phyloP scores from a whole-genome alignment of 2,113 vertebrate species.

The Cettia cetti region DNA sequence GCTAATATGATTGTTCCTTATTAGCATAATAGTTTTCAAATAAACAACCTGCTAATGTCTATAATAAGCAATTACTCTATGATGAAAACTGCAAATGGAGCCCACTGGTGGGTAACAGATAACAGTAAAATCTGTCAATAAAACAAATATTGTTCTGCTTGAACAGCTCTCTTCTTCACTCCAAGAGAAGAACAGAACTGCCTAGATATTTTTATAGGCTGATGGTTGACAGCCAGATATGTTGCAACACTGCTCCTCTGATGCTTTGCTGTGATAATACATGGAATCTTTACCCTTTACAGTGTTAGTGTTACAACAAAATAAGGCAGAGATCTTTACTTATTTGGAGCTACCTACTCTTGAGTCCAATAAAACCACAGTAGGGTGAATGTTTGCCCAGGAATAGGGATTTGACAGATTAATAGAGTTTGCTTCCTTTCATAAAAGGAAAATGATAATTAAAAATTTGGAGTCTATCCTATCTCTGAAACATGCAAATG shows the following conservation, averaged over 20 bases:
- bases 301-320: neutral
- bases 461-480: neutral
- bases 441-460: neutral
- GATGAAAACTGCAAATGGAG: constrained; percentile 43
- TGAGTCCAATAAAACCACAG: neutral
- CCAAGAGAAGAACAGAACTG: neutral
- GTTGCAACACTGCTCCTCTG: neutral
- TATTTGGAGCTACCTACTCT: neutral
- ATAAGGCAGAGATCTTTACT: neutral
- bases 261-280: neutral
- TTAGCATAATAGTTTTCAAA: constrained; percentile 67
- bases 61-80: constrained; percentile 65
- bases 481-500: neutral
- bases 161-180: neutral
- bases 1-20: constrained; percentile 52
- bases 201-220: constrained; percentile 18
- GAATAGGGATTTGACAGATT: neutral
- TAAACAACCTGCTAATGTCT: constrained; percentile 52
- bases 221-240: constrained; percentile 7
- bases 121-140: constrained; percentile 62
- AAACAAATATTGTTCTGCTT: constrained; percentile 43
- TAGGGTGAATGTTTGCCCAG: neutral
- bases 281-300: neutral
- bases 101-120: constrained; percentile 54
- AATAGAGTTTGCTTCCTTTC: neutral